Conservation (phyloP, 2,113 vertebrate genomes). For the Ciconia stormi region DNA sequence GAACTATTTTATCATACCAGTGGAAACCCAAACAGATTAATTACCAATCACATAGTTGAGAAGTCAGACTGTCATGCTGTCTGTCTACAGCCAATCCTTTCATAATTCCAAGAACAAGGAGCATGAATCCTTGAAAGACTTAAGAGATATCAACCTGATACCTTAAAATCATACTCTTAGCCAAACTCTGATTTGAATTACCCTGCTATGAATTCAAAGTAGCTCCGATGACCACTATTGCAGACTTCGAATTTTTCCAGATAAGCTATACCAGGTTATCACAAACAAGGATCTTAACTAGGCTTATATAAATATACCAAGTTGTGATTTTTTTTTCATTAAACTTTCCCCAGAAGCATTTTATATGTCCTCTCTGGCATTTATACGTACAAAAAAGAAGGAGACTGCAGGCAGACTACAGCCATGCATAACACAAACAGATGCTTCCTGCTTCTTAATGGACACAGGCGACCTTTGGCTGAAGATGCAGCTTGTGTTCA, state of each 20-base stretch:
- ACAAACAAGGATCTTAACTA: neutral
- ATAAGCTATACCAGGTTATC: neutral
- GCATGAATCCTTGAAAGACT: neutral
- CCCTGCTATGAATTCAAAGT: neutral
- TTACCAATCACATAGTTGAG: neutral
- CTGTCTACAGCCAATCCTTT: neutral
- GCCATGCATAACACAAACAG: slow-evolving; percentile 37
- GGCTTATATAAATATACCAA: neutral
- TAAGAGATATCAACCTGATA: neutral
- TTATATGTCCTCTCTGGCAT: slow-evolving; percentile 19
- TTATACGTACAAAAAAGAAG: neutral
- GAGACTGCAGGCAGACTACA: slow-evolving; percentile 34
- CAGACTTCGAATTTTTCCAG: neutral
- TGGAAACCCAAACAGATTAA: neutral
- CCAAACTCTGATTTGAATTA: neutral
- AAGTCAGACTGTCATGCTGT: neutral
- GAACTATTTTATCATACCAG: neutral
- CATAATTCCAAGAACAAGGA: slow-evolving; percentile 15
- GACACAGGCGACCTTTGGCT: slow-evolving; percentile 34
- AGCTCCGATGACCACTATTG: neutral
- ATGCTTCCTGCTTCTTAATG: slow-evolving; percentile 61
- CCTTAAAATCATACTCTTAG: neutral
- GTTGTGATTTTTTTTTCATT: neutral
- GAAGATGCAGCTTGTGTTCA: slow-evolving; percentile 34
- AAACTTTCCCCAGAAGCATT: neutral